A percentile compares a stretch with the other conserved stretches of the same genome.
Evolutionary conservation across 2,113 vertebrate genomes (phyloP).

Genomic region (Antechinus stuartii): DNA sequence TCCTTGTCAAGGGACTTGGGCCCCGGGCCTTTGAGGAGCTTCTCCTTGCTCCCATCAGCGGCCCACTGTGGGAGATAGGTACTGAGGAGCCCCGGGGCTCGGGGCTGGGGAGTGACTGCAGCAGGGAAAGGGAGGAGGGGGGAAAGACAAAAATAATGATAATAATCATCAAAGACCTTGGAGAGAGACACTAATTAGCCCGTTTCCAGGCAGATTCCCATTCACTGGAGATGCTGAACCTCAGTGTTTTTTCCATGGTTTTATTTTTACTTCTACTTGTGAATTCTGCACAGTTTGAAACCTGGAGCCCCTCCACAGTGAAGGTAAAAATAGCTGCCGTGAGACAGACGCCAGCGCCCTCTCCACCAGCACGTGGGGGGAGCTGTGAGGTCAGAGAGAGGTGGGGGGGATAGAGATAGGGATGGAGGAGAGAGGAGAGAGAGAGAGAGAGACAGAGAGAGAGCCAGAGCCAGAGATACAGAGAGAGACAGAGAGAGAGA

Average conservation of each 20-base stretch:
- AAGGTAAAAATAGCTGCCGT: neutral
- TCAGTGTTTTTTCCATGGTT: neutral
- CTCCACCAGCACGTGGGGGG: neutral
- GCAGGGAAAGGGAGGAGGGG: neutral
- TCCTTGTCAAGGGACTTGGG: neutral
- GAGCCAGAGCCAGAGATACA: too few species aligned
- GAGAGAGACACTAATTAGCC: neutral
- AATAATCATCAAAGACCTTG: neutral
- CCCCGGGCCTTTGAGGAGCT: neutral
- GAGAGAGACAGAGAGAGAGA: too few species aligned
- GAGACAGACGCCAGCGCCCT: neutral
- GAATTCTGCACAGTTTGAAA: constrained; percentile 7
- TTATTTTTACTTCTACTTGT: constrained; percentile 8
- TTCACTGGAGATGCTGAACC: neutral
- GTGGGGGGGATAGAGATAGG: rapidly evolving
- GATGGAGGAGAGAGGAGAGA: neutral
- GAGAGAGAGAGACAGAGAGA: neutral
- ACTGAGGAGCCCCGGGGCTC: neutral
- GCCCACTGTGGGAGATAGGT: neutral
- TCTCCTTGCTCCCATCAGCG: neutral
- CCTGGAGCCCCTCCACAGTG: neutral
- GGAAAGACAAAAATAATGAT: neutral
- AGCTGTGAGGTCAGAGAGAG: neutral
- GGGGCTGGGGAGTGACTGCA: neutral
- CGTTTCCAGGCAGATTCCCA: neutral